Conservation (phyloP, 2,888 invertebrate species). For the Caenorhabditis uteleia region DNA sequence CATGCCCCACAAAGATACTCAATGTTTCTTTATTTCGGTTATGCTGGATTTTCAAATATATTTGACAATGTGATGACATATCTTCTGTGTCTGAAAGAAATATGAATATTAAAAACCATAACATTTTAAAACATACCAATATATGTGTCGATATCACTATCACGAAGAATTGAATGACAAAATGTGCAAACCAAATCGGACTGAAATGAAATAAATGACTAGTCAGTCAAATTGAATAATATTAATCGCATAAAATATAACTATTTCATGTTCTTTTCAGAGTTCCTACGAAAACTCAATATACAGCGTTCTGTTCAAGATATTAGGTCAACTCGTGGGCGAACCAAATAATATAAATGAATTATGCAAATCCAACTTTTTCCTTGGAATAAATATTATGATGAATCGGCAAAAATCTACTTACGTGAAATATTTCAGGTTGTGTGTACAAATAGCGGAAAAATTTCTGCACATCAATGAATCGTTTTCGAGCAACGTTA, state of each 20-base stretch:
- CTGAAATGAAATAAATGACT: constrained; percentile 70
- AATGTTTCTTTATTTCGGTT: constrained; percentile 20
- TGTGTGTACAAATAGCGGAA: constrained; percentile 84
- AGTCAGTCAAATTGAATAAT: neutral
- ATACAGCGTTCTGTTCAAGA: too few species aligned
- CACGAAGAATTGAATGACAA: constrained; percentile 77
- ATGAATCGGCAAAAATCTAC: constrained; percentile 8
- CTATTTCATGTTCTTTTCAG: constrained; percentile 9
- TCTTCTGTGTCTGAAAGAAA: constrained; percentile 13
- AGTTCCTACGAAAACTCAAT: too few species aligned
- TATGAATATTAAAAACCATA: constrained; percentile 4
- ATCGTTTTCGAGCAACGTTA: constrained; percentile 90
- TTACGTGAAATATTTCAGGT: constrained; percentile 87
- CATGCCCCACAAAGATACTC: constrained; percentile 46
- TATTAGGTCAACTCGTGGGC: too few species aligned
- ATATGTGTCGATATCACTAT: constrained; percentile 47
- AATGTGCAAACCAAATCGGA: constrained; percentile 93
- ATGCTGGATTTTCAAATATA: constrained; percentile 34
- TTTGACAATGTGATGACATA: constrained; percentile 31
- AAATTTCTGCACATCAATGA: constrained; percentile 86
- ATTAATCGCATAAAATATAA: constrained; percentile 4
- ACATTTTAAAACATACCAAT: constrained; percentile 16
- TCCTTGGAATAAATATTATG: neutral
- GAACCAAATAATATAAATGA: too few species aligned
- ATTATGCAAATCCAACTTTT: neutral